Evolutionary conservation across 64 coral and sea anemone species (phyloP), one percentile per base, ranked within the genome.

Genomic region (Cladopsammia gracilis): DNA sequence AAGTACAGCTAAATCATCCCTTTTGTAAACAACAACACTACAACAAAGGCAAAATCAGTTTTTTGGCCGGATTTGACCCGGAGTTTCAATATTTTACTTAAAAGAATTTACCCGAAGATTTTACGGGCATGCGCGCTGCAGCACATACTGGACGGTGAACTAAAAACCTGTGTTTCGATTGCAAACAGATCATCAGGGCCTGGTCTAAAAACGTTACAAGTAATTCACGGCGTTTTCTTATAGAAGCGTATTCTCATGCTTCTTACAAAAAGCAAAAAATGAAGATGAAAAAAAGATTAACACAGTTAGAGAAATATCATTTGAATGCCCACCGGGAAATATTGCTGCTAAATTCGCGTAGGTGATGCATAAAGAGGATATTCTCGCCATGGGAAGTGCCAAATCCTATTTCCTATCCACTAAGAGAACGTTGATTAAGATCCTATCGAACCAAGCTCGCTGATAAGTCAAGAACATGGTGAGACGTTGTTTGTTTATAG

Each of bases 341-440:
- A 79, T 59, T 77, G 75, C 20, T 77, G 48, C 48, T 77, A 57
- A 77, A 52, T 11, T n/a, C 16, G 75, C 48, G 52, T 58, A 26
- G 53, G 77, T 59, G 52, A 59, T 25, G 22, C 11, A 4, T 16
- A 16, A 16, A 59, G 72, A 75, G 46, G 46, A 75, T 75, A 75
- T 56, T 56, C 34, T 60, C 52, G 11, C 54, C 49, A 79, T 59
- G 23, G 54, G 77, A 60, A 79, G 15, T 34, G 9, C 10, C 52
- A 3, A 49, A 57, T 12, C 48, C 19, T 59, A 79, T 23, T 60
- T 79, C 52, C 54, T 79, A 57, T 60, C 54, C 6, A 16, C 52
- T 25, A 18, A 79, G 23, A 59, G 7, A 79, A 18, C 77, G 48
- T 77, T 77, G 54, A 79, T 79, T 79, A 59, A 79, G 24, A 59